Base-by-base conservation (phyloP, 2,113 vertebrate genomes). In the Cephalophus harveyi region DNA sequence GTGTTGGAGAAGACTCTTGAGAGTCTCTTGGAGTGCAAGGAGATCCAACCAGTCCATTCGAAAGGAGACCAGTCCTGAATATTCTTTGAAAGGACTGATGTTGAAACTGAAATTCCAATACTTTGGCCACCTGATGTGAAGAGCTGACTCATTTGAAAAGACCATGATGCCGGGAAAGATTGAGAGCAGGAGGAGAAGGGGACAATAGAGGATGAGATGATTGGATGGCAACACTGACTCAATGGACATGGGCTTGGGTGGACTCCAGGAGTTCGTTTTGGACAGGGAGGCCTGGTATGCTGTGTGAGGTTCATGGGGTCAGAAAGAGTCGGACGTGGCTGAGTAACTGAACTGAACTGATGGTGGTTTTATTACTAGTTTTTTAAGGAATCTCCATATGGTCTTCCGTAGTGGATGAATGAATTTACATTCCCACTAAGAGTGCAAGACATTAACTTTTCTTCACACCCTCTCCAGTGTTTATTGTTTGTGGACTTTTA, bases 321-420 rank as follows among this genome's bases (percentile, higher is more conserved):
- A 0, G 15, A 64, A n/a, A 64, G 33, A n/a, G 15, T 64, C 0
- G 0, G 62, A 64, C 0, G 2, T 1, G 3, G 7, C 7, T n/a
- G 62, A 64, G 30, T 16, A 16, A 64, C 33, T 64, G 33, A 64
- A n/a, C 33, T 64, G 7, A 64, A 17, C 15, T n/a, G 30, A n/a
- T 64, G 33, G 16, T 9, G 16, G 7, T n/a, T 64, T n/a, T n/a
- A 64, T 64, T 64, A 4, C 15, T n/a, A n/a, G 62, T 8, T 17
- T n/a, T 64, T 64, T 64, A n/a, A n/a, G 62, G 7, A 17, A n/a
- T 64, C 30, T n/a, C 33, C 62, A 64, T n/a, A n/a, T n/a, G 15
- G 30, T 17, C 33, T n/a, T 17, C 62, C 7, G n/a, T 17, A n/a
- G 15, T 64, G 30, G 62, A 30, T 64, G 15, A n/a, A 64, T n/a